Evolutionary conservation across 2,113 vertebrate genomes (phyloP).

Genomic region (Anser cygnoides): DNA sequence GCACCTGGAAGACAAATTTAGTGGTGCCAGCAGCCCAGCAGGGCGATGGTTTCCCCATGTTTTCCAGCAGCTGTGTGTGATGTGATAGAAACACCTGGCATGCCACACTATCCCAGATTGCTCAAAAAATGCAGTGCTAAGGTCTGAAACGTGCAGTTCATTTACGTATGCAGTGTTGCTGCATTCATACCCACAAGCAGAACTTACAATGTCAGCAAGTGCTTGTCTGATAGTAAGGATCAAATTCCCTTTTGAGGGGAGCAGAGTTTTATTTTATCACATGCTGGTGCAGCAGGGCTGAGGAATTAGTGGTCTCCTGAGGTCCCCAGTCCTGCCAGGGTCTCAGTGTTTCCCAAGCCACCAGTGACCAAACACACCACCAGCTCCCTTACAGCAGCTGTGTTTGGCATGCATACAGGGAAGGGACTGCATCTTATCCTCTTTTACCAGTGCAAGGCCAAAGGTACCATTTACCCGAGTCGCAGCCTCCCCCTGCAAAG

Average conservation of each 20-base stretch:
- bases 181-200: neutral
- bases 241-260: neutral
- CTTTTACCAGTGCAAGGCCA: neutral
- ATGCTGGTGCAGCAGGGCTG: neutral
- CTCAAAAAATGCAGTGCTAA: neutral
- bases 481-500: neutral
- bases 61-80: neutral
- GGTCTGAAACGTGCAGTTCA: neutral
- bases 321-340: neutral
- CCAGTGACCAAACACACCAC: neutral
- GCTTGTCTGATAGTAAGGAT: neutral
- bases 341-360: accelerated
- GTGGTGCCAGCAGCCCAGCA: neutral
- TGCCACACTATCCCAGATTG: accelerated
- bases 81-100: neutral
- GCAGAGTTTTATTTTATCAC: neutral
- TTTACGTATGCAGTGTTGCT: neutral
- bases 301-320: neutral
- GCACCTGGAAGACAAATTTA: accelerated
- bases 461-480: neutral
- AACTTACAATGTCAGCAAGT: neutral
- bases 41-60: neutral
- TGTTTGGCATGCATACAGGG: neutral
- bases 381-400: neutral
- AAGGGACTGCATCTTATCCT: neutral